Percentiles rank a stretch among this genome's conserved stretches.
phyloP scores from a whole-genome alignment of 2,888 invertebrate genomes.

The Dicyrtoma fusca region DNA sequence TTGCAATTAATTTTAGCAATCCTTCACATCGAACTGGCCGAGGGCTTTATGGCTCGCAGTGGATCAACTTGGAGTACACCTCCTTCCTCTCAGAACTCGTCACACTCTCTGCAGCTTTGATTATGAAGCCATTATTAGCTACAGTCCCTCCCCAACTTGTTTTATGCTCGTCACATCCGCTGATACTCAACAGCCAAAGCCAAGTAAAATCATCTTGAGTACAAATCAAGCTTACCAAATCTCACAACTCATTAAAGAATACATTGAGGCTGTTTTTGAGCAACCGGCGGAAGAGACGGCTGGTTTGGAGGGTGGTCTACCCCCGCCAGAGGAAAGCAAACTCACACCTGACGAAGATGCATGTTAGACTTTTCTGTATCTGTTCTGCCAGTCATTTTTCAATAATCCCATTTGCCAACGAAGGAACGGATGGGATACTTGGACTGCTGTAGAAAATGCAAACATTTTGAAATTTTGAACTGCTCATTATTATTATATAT shows the following conservation, averaged over 20 bases:
- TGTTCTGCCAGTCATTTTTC: too few relatives aligned
- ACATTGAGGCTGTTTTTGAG: conserved; percentile 40
- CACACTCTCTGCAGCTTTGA: conserved; percentile 89
- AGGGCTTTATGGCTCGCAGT: conserved; percentile 89
- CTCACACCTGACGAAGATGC: background rate
- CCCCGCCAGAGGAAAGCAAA: background rate
- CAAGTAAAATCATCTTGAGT: conserved; percentile 90
- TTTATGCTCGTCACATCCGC: conserved; percentile 81
- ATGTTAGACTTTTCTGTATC: too few relatives aligned
- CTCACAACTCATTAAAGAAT: conserved; percentile 44
- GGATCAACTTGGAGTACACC: conserved; percentile 87
- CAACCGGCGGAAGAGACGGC: conserved; percentile 13
- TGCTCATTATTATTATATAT: too few relatives aligned
- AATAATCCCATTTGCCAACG: too few relatives aligned
- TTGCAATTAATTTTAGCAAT: conserved; percentile 69
- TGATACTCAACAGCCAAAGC: conserved; percentile 66
- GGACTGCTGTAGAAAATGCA: too few relatives aligned
- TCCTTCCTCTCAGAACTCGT: conserved; percentile 84
- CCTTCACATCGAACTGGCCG: conserved; percentile 95
- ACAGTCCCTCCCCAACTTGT: conserved; percentile 88
- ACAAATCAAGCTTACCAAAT: conserved; percentile 75
- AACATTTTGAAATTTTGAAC: too few relatives aligned
- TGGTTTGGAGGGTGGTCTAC: conserved; percentile 2
- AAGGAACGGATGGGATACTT: background rate
- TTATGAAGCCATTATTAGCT: conserved; percentile 84